Evolutionary conservation across 2,888 invertebrate genomes (phyloP).

Genomic region (Abrostola triplasia): DNA sequence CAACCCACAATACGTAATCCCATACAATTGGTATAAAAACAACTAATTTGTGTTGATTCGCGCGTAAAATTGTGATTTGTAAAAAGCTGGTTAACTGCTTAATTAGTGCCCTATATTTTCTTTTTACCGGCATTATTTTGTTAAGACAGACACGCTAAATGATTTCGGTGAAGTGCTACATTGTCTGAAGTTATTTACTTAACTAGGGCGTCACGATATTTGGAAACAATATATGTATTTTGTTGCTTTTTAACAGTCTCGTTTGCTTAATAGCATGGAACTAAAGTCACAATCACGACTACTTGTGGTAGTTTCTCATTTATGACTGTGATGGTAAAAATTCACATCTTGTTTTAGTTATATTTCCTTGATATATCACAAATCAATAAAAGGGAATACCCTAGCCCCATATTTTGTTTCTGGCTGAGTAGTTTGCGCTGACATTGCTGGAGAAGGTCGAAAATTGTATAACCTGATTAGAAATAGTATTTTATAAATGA

Average conservation of each 20-base stretch:
- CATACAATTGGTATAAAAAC: constrained; percentile 55
- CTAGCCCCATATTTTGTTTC: too few relatives aligned
- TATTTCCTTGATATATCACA: not conserved
- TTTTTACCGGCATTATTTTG: constrained; percentile 52
- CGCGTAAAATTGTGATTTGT: constrained; percentile 79
- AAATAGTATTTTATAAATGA: too few relatives aligned
- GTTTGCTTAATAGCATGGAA: constrained; percentile 36
- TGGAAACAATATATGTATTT: constrained; percentile 31
- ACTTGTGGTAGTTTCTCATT: constrained; percentile 5
- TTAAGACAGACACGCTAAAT: constrained; percentile 45
- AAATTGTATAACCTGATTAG: too few relatives aligned
- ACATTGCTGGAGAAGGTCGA: too few relatives aligned
- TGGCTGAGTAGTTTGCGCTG: too few relatives aligned
- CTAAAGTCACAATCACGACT: constrained; percentile 49
- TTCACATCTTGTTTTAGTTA: not conserved
- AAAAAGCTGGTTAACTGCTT: constrained; percentile 70
- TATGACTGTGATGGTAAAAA: not conserved
- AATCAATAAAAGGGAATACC: too few relatives aligned
- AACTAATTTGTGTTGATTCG: constrained; percentile 76
- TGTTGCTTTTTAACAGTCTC: constrained; percentile 41
- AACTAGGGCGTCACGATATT: constrained; percentile 48
- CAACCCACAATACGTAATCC: constrained; percentile 42
- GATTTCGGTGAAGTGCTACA: constrained; percentile 18
- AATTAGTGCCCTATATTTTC: constrained; percentile 71
- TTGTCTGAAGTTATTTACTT: constrained; percentile 37